Evolutionary conservation across 2,113 vertebrate species (phyloP).

Genomic region (Calidris pygmaea): DNA sequence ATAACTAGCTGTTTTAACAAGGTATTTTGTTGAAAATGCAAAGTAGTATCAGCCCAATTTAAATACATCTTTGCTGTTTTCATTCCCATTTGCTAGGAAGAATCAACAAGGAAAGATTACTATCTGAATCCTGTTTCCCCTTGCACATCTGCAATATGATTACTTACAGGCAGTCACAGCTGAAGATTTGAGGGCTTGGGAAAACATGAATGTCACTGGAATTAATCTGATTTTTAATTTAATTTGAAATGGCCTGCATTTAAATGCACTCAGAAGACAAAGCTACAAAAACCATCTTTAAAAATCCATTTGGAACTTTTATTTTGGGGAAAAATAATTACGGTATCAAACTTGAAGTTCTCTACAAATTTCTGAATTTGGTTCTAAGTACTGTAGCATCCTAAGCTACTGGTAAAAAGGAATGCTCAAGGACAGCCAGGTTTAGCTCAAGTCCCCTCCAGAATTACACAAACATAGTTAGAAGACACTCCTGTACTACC

Average conservation of each 20-base stretch:
- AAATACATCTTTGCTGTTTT: not conserved
- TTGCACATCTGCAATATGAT: not conserved
- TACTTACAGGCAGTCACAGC: not conserved
- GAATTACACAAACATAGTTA: not conserved
- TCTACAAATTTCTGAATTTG: not conserved
- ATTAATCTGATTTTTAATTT: not conserved
- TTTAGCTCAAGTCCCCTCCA: not conserved
- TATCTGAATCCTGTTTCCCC: not conserved
- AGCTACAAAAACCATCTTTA: not conserved
- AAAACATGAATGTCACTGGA: not conserved
- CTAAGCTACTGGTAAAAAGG: not conserved
- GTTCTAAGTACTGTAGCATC: accelerated
- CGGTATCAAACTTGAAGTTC: not conserved
- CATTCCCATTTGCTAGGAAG: not conserved
- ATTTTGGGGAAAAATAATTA: not conserved
- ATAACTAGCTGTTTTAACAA: not conserved
- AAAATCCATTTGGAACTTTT: not conserved
- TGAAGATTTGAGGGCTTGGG: not conserved
- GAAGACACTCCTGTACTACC: not conserved
- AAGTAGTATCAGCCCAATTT: not conserved
- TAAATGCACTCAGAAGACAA: not conserved
- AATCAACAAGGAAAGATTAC: not conserved
- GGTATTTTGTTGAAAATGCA: not conserved
- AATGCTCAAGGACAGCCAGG: not conserved
- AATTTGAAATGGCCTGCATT: not conserved